Percentiles rank a stretch among this genome's conserved stretches.
These are phyloP conservation scores for Platichthys flesus DNA, from an alignment of 2,113 vertebrate genomes.

Conservation along the genomic window DNA sequence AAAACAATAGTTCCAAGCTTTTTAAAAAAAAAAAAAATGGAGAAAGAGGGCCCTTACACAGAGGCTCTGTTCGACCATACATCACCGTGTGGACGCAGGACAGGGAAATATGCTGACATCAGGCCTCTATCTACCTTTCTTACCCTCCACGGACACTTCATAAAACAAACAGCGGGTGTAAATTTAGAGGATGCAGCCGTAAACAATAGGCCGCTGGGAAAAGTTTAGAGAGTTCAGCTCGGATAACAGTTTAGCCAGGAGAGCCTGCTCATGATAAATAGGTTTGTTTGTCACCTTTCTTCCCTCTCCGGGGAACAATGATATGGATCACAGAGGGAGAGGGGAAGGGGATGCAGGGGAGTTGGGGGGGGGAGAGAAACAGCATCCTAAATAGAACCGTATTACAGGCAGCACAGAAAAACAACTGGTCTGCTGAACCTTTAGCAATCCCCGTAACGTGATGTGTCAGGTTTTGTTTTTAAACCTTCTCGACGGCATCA, in stretches of 20 bases:
- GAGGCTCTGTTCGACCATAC: constrained; percentile 67
- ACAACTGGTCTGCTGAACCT: constrained; percentile 45
- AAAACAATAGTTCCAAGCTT: constrained; percentile 64
- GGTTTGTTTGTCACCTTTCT: constrained; percentile 81
- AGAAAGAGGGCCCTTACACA: constrained; percentile 67
- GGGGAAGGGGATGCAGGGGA: constrained; percentile 38
- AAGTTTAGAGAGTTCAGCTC: constrained; percentile 81
- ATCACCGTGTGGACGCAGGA: constrained; percentile 74
- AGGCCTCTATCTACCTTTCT: constrained; percentile 73
- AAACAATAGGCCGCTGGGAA: constrained; percentile 81
- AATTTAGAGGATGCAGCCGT: constrained; percentile 79
- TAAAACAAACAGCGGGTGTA: constrained; percentile 82
- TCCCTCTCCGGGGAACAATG: constrained; percentile 76
- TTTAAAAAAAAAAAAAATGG: constrained; percentile 45
- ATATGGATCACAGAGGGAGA: constrained; percentile 78
- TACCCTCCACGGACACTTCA: constrained; percentile 81
- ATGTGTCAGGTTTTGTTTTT: constrained; percentile 55
- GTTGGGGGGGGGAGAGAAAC: constrained; percentile 40
- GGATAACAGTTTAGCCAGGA: constrained; percentile 82
- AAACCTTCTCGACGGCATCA: constrained; percentile 36
- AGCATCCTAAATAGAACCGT: constrained; percentile 65
- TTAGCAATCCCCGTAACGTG: constrained; percentile 47
- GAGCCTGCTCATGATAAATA: constrained; percentile 78
- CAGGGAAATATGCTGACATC: constrained; percentile 79
- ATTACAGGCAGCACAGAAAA: constrained; percentile 49